Evolutionary conservation across 2,113 vertebrate genomes (phyloP).

Genomic region (Neogobius melanostomus): DNA sequence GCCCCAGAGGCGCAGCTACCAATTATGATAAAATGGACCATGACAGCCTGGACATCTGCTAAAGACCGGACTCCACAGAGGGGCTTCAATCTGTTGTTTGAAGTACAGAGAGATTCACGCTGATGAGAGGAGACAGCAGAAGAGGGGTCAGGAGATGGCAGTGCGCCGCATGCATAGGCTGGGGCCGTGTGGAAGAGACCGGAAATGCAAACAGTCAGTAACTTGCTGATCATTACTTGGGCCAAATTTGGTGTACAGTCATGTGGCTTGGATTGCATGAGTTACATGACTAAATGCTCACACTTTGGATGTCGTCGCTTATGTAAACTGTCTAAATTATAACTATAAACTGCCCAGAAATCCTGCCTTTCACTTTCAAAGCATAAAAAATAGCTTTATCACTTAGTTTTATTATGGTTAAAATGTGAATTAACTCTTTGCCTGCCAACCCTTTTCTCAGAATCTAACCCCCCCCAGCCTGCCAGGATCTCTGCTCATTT

Average conservation of each 20-base stretch:
- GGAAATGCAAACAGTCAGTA: not conserved
- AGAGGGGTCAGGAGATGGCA: not conserved
- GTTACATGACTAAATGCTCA: too few species aligned
- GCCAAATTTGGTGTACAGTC: too few species aligned
- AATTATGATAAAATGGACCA: constrained; percentile 61
- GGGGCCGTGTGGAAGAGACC: not conserved
- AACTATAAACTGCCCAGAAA: too few species aligned
- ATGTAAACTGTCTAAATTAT: too few species aligned
- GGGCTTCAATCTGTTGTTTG: constrained; percentile 32
- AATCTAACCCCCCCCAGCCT: too few species aligned
- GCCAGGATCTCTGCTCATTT: too few species aligned
- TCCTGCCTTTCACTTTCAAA: too few species aligned
- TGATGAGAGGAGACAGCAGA: constrained; percentile 9
- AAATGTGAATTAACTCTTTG: too few species aligned
- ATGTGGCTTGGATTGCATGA: not conserved
- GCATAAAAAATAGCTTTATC: too few species aligned
- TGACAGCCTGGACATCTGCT: constrained; percentile 65
- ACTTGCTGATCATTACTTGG: not conserved
- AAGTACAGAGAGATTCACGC: constrained; percentile 12
- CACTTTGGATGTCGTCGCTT: too few species aligned
- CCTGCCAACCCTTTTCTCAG: too few species aligned
- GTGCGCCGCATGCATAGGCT: not conserved
- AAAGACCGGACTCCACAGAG: constrained; percentile 42
- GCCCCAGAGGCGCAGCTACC: constrained; percentile 44
- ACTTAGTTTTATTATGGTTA: too few species aligned